Percentiles rank a stretch among this genome's conserved stretches.
Conservation (phyloP, 2,113 vertebrate species). For the Lamprologus sp. region DNA sequence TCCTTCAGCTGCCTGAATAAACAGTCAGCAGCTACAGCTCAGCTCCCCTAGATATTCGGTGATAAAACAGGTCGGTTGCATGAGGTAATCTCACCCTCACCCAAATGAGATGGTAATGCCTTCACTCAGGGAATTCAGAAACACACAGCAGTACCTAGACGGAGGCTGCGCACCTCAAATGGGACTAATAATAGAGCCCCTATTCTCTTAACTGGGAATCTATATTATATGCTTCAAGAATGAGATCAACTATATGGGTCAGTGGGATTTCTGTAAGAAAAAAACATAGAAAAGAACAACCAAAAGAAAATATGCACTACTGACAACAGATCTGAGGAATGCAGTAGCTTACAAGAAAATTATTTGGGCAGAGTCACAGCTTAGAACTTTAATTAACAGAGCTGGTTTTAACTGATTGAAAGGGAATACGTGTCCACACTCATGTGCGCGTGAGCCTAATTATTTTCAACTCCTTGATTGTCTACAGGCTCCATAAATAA, state of each 20-base stretch:
- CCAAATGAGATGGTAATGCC: conserved; percentile 65
- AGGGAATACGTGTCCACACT: conserved; percentile 58
- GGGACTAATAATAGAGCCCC: conserved; percentile 61
- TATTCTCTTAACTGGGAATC: conserved; percentile 35
- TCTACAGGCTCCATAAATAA: conserved; percentile 70
- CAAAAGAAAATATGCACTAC: conserved; percentile 59
- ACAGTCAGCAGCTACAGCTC: conserved; percentile 38
- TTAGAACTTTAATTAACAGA: conserved; percentile 71
- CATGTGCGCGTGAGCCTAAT: conserved; percentile 52
- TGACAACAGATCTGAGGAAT: conserved; percentile 72
- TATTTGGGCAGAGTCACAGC: conserved; percentile 63
- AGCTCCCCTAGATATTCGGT: conserved; percentile 15
- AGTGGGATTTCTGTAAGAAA: conserved; percentile 57
- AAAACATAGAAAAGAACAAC: conserved; percentile 33
- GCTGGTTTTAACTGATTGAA: conserved; percentile 69
- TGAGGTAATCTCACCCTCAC: conserved; percentile 60
- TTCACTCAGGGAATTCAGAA: conserved; percentile 60
- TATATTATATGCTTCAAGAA: conserved; percentile 55
- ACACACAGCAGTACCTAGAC: conserved; percentile 44
- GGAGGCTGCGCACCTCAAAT: conserved; percentile 42
- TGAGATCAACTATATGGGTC: conserved; percentile 73
- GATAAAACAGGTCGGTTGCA: conserved; percentile 53
- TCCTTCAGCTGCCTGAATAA: conserved; percentile 22
- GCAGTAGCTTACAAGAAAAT: conserved; percentile 63
- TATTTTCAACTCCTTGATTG: conserved; percentile 68